Base-by-base conservation (phyloP, 2,113 vertebrate genomes). In the Oncorhynchus clarkii region DNA sequence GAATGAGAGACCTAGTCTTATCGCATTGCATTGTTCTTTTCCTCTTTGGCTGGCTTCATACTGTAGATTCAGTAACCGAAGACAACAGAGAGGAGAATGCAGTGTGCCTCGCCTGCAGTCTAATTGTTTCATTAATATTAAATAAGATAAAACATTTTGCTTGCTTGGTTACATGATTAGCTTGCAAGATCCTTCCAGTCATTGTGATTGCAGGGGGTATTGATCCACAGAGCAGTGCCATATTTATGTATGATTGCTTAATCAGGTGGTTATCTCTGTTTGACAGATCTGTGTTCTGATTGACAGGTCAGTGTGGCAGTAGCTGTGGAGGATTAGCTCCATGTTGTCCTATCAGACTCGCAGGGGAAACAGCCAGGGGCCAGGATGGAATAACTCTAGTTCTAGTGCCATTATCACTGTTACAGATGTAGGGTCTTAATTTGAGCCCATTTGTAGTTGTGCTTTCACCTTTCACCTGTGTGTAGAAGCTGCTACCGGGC, bases 51-150 rank as follows among this genome's bases (percentile, higher is more conserved):
- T n/a, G 20, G 59, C n/a, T 60, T 60, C 59, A 60, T 22, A 60
- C 11, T 16, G 49, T 16, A 51, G 49, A 51, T 51, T 51, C 14
- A 51, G 49, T 54, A 62, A 62, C 18, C n/a, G 3, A 62, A 62
- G 16, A 11, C 13, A 13, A n/a, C 39, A 45, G 51, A 22, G n/a
- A 24, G n/a, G 20, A 62, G 22, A 24, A 22, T 62, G 59, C n/a
- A 62, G 18, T 62, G 18, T 22, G 59, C n/a, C 59, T 62, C 7
- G 59, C 59, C 59, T 24, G n/a, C n/a, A 62, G 59, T 22, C 3
- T 68, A 68, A 68, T 68, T 39, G 67, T 68, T 31, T 68, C 67
- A 68, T 45, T 34, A 68, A 68, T 68, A 68, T 34, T 68, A 20
- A 68, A 20, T 45, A 20, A 27, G 18, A 68, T 68, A 20, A 68